Conservation (phyloP, 2,888 invertebrate genomes). For the Drosophila infuscata region DNA sequence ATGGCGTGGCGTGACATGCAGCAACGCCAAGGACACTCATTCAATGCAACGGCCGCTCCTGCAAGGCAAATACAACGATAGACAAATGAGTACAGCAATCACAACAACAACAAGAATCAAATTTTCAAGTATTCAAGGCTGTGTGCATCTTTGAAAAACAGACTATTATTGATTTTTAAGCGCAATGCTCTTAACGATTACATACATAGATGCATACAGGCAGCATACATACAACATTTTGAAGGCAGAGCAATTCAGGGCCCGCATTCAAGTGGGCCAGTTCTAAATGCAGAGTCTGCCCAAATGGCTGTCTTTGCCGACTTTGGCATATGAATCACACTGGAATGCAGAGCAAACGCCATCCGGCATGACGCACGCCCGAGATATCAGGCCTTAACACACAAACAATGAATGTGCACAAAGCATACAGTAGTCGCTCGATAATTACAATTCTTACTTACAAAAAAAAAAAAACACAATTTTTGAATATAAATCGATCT, state of each 20-base stretch:
- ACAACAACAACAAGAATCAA: slow-evolving; percentile 3
- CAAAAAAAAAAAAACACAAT: background rate
- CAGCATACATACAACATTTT: background rate
- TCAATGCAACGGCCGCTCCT: slow-evolving; percentile 67
- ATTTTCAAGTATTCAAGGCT: slow-evolving; percentile 38
- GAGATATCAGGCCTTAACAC: slow-evolving; percentile 33
- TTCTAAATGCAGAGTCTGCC: slow-evolving; percentile 33
- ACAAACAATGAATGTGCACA: slow-evolving; percentile 1
- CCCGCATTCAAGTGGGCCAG: slow-evolving; percentile 37
- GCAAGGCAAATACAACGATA: slow-evolving; percentile 30
- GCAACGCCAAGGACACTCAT: slow-evolving; percentile 71
- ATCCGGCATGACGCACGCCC: slow-evolving; percentile 50
- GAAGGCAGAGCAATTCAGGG: slow-evolving; percentile 20
- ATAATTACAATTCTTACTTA: background rate
- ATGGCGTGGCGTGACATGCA: slow-evolving; percentile 65
- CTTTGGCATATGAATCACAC: slow-evolving; percentile 40
- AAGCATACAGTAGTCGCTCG: background rate
- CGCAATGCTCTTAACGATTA: slow-evolving; percentile 46
- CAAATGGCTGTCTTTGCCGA: slow-evolving; percentile 32
- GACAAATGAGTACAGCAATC: slow-evolving; percentile 1
- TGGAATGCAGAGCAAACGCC: slow-evolving; percentile 15
- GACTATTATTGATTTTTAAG: slow-evolving; percentile 48
- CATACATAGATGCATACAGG: slow-evolving; percentile 14
- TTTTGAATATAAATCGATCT: background rate
- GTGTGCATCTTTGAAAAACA: slow-evolving; percentile 44